phyloP scores from a whole-genome alignment of 2,113 vertebrate species.

The Circaetus gallicus region DNA sequence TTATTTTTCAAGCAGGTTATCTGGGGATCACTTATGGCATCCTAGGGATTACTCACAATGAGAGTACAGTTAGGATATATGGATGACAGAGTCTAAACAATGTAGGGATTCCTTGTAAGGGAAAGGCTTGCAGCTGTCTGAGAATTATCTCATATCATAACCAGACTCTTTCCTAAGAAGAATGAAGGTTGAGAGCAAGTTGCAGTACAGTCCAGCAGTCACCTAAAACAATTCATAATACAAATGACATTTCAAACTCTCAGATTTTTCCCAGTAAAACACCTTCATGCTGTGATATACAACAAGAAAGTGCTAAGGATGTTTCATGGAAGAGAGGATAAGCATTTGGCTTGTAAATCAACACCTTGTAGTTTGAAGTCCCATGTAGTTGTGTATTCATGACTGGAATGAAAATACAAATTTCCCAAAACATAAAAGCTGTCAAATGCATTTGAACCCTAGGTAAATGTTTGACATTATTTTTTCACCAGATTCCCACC shows the following conservation, averaged over 20 bases:
- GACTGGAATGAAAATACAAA: background rate
- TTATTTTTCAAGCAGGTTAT: background rate
- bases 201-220: background rate
- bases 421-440: background rate
- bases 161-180: background rate
- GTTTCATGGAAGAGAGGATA: background rate
- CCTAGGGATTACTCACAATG: background rate
- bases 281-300: background rate
- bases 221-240: background rate
- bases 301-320: background rate
- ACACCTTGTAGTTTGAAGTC: background rate
- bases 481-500: background rate
- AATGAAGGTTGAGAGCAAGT: background rate
- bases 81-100: background rate
- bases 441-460: background rate
- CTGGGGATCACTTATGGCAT: background rate
- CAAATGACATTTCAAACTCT: background rate
- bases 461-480: background rate
- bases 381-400: background rate
- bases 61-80: background rate
- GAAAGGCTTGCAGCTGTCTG: background rate
- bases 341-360: background rate
- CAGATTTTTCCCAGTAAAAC: background rate
- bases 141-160: background rate
- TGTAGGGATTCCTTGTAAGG: conserved; percentile 28